Evolutionary conservation across 2,797 vertebrate species (phyloP), one percentile per base, ranked within the genome.

Genomic region (Poeciliopsis turneri): DNA sequence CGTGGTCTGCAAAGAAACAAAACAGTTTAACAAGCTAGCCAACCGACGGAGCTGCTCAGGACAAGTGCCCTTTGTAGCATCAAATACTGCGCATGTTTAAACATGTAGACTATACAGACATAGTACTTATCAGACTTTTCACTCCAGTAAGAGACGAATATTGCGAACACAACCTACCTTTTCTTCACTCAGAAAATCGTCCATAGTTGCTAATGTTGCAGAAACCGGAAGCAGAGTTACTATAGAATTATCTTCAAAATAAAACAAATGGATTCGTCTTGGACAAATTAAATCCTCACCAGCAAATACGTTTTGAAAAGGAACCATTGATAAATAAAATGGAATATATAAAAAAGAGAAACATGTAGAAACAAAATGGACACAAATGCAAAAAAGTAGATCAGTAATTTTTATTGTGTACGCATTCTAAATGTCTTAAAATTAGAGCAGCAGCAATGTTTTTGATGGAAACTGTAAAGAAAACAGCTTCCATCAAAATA

Each of bases 1-100:
- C 15, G 93, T 81, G 46, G 95, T 95, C 98, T 99, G 91, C 74
- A 59, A 78, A 73, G 5, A 90, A 72, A 86, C 13, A 88, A 84
- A 47, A 18, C 1, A 57, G 33, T 4, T 30, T 8, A 12, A 33
- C 25, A 39, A 82, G 74, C 51, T 75, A 81, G n/a, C 61, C 11
- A 39, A 25, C 1, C 10, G 3, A 70, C 45, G 45, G 20, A 6
- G 11, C 8, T 16, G 10, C 11, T 45, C 16, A 23, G 7, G 55
- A 23, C 28, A 11, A 45, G 46, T 20, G 3, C n/a, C 2, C 25
- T 36, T 30, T 36, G 45, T 33, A 23, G 33, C 8, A 49, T 61
- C 7, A 33, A 4, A 43, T 1, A 9, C 3, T 0, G 30, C 36
- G 12, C 1, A n/a, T 7, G 11, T 39, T 39, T 5, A 73, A 39